phyloP scores from a whole-genome alignment of 1,140 invertebrate species.

The Diorhabda carinulata region DNA sequence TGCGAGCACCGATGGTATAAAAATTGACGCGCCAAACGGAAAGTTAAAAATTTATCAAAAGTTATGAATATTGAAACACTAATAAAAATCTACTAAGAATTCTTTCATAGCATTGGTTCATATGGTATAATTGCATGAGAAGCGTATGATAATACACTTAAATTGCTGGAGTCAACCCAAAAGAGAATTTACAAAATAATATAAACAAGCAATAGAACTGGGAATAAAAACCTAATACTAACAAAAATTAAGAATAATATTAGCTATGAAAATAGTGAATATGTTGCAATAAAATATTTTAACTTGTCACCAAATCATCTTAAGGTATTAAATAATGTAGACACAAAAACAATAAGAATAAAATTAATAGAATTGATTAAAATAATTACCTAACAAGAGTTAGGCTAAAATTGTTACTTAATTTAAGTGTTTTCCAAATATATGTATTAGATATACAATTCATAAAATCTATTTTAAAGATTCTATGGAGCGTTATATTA shows the following conservation, averaged over 20 bases:
- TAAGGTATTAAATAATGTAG: too few species aligned
- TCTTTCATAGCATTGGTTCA: not conserved
- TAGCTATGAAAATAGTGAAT: not conserved
- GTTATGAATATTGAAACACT: not conserved
- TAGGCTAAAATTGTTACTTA: not conserved
- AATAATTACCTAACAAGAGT: not conserved
- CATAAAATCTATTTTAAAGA: not conserved
- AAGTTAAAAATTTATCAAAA: too few species aligned
- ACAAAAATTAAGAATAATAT: not conserved
- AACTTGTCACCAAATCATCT: not conserved
- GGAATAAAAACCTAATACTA: constrained; percentile 1
- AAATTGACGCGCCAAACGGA: too few species aligned
- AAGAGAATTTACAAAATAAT: not conserved
- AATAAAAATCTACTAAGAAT: not conserved
- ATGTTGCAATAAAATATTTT: not conserved
- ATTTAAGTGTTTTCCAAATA: not conserved
- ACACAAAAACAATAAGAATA: not conserved
- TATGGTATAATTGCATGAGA: not conserved
- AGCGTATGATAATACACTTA: not conserved
- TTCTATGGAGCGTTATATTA: too few species aligned
- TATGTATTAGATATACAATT: not conserved
- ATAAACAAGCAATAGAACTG: not conserved
- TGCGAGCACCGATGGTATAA: too few species aligned
- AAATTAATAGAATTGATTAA: not conserved
- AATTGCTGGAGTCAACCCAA: not conserved